Percentiles rank a stretch among this genome's conserved stretches.
These are phyloP conservation scores for Eutrigla gurnardus DNA, from an alignment of 2,797 vertebrate species.

Conservation along the genomic window DNA sequence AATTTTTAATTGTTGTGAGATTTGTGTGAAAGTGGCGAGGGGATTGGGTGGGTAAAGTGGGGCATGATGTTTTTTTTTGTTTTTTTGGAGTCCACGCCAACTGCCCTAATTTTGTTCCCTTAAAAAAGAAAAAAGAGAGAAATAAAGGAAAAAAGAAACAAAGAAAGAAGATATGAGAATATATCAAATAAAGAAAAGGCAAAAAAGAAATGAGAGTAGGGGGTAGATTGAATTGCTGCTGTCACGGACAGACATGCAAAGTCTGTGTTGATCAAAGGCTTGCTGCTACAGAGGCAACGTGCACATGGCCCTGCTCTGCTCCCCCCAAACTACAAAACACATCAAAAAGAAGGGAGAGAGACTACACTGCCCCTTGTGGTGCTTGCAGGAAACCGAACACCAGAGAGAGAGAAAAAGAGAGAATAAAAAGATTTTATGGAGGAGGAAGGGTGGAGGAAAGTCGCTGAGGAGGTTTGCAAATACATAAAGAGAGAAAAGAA, in stretches of 20 bases:
- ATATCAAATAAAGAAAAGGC: constrained; percentile 69
- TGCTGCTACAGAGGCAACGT: constrained; percentile 72
- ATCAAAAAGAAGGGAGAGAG: constrained; percentile 67
- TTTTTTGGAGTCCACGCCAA: constrained; percentile 86
- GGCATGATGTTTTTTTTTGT: constrained; percentile 78
- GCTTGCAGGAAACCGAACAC: constrained; percentile 75
- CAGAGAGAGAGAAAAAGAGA: constrained; percentile 60
- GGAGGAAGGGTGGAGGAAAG: constrained; percentile 49
- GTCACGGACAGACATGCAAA: constrained; percentile 77
- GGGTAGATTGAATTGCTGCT: constrained; percentile 66
- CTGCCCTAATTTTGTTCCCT: constrained; percentile 86
- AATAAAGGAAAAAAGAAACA: constrained; percentile 69
- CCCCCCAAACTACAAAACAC: constrained; percentile 65
- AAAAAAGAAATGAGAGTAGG: constrained; percentile 67
- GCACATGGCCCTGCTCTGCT: constrained; percentile 68
- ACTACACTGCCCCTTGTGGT: constrained; percentile 77
- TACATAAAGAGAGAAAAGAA: constrained; percentile 60
- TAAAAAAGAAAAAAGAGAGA: constrained; percentile 71
- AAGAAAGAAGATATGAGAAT: constrained; percentile 71
- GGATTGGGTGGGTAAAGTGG: constrained; percentile 79
- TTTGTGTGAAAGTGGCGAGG: constrained; percentile 77
- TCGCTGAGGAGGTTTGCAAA: constrained; percentile 57
- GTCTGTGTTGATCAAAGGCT: constrained; percentile 74
- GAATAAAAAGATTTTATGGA: constrained; percentile 50
- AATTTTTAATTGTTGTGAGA: constrained; percentile 78